These are phyloP conservation scores for Centropyge bicolor DNA, from an alignment of 2,797 vertebrate genomes.

Conservation along the genomic window DNA sequence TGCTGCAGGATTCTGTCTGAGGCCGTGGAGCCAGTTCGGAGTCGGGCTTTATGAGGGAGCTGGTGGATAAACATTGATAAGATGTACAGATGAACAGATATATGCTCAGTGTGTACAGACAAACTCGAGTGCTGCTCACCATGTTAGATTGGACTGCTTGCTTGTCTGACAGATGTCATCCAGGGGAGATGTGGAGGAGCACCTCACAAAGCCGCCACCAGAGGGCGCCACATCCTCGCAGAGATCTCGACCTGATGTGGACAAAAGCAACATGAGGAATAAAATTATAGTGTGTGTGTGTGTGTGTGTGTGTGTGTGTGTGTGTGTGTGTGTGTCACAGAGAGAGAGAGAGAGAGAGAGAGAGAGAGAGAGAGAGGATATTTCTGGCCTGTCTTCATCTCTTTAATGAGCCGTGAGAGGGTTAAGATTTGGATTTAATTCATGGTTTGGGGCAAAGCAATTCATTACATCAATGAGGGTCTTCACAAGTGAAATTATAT, in stretches of 20 bases:
- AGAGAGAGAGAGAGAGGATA: too few relatives aligned
- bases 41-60: constrained; percentile 53
- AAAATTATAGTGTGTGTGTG: neutral
- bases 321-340: neutral
- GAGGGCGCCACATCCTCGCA: constrained; percentile 52
- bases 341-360: too few relatives aligned
- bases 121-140: constrained; percentile 52
- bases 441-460: neutral
- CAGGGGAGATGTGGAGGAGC: constrained; percentile 45
- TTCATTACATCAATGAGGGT: neutral
- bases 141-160: constrained; percentile 16
- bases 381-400: neutral
- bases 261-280: constrained; percentile 10
- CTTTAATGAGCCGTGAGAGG: neutral
- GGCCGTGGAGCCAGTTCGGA: neutral
- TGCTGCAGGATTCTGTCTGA: constrained; percentile 39
- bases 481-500: neutral
- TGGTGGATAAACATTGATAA: constrained; percentile 28
- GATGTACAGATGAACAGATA: neutral
- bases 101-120: neutral
- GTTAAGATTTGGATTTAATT: neutral
- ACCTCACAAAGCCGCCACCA: constrained; percentile 54
- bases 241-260: constrained; percentile 47
- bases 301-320: neutral
- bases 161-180: constrained; percentile 52